Evolutionary conservation across 64 coral and sea anemone genomes (phyloP).

Genomic region (Montipora foliosa): DNA sequence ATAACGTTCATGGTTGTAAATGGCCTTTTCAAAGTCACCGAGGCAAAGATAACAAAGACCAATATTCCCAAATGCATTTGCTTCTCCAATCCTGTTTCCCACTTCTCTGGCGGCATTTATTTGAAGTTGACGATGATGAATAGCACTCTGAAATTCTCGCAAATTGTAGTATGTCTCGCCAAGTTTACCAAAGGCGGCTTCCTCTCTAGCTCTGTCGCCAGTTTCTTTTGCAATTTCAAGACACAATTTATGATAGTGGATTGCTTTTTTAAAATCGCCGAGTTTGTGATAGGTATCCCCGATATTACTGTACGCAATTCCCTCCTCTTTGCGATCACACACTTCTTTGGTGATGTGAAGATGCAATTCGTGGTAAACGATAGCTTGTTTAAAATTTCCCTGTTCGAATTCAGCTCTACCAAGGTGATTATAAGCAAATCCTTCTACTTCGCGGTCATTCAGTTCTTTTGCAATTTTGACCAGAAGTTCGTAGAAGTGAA

Average conservation of each 20-base stretch:
- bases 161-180: no score
- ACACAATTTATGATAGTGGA: neutral
- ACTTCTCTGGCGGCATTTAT: neutral
- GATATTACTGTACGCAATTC: neutral
- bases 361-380: neutral
- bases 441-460: neutral
- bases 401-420: neutral
- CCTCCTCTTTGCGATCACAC: neutral
- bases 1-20: neutral
- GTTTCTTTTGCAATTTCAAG: neutral
- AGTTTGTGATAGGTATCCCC: neutral
- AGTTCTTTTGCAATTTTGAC: neutral
- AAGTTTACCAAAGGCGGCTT: no score
- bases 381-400: conserved; percentile 2
- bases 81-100: neutral
- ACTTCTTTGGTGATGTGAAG: neutral
- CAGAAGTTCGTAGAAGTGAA: neutral
- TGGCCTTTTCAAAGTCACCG: neutral
- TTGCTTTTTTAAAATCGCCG: neutral
- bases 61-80: neutral
- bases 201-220: neutral
- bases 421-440: neutral
- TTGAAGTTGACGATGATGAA: neutral
- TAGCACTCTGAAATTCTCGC: no score
- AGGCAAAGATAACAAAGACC: neutral